These are phyloP conservation scores for Ophion ellenae DNA, from an alignment of 2,888 invertebrate genomes.

Conservation along the genomic window DNA sequence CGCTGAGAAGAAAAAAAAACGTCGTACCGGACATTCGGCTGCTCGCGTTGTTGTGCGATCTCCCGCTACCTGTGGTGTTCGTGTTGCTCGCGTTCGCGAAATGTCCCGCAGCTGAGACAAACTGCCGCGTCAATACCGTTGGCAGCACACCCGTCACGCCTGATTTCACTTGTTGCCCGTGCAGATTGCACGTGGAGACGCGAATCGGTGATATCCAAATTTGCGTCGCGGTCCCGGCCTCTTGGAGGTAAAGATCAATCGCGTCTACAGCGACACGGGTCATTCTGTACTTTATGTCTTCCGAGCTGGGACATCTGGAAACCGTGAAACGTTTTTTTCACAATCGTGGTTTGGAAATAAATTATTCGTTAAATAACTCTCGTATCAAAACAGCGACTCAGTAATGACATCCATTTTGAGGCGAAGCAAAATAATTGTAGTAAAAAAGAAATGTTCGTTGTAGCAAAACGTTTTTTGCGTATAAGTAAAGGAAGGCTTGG, in stretches of 20 bases:
- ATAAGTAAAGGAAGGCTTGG: neutral
- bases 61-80: conserved; percentile 87
- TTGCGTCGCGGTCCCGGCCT: conserved; percentile 94
- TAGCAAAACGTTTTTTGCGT: too few species aligned
- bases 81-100: conserved; percentile 86
- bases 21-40: conserved; percentile 80
- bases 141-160: conserved; percentile 95
- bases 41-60: conserved; percentile 86
- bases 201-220: conserved; percentile 95
- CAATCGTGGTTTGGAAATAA: neutral
- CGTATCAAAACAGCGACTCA: too few species aligned
- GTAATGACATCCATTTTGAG: neutral
- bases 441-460: too few species aligned
- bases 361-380: neutral
- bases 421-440: neutral
- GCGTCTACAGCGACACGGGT: conserved; percentile 94
- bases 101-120: conserved; percentile 86
- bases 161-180: conserved; percentile 94
- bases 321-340: neutral
- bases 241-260: conserved; percentile 95
- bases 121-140: conserved; percentile 88
- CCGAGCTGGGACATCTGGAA: conserved; percentile 80
- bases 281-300: conserved; percentile 94
- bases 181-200: conserved; percentile 96
- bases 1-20: neutral